Evolutionary conservation across 2,888 invertebrate genomes (phyloP).

Genomic region (Lasioglossum figueresi): DNA sequence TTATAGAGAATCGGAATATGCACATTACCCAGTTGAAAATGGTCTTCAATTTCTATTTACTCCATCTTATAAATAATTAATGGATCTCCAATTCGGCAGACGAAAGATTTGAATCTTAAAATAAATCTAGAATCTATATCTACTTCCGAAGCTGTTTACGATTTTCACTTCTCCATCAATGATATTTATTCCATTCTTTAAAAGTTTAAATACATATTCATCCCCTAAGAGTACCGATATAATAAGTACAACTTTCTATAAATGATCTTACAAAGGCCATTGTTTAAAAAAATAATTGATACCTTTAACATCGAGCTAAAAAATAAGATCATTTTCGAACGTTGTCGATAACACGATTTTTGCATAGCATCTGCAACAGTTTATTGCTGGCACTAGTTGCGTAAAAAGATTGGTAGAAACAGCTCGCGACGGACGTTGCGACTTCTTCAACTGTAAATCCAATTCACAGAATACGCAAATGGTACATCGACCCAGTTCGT

Average conservation of each 20-base stretch:
- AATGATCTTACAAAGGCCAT: background rate
- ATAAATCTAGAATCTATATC: too few relatives aligned
- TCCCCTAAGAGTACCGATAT: background rate
- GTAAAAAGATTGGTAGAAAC: background rate
- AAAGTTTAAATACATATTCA: background rate
- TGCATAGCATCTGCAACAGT: background rate
- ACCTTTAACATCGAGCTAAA: background rate
- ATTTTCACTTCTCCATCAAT: background rate
- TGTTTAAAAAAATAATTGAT: background rate
- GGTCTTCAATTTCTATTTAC: background rate
- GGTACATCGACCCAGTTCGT: slow-evolving; percentile 45
- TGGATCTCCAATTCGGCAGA: too few relatives aligned
- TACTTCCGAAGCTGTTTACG: too few relatives aligned
- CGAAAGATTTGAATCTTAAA: background rate
- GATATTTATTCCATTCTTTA: background rate
- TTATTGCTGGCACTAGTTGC: background rate
- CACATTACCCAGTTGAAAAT: background rate
- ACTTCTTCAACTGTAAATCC: slow-evolving; percentile 15
- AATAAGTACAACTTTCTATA: background rate
- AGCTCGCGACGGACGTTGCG: background rate
- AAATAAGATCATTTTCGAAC: background rate
- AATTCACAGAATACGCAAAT: slow-evolving; percentile 29
- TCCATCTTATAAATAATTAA: too few relatives aligned
- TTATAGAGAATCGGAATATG: background rate
- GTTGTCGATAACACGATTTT: background rate